Base-by-base conservation (phyloP, 2,888 invertebrate species). In the Actias luna region DNA sequence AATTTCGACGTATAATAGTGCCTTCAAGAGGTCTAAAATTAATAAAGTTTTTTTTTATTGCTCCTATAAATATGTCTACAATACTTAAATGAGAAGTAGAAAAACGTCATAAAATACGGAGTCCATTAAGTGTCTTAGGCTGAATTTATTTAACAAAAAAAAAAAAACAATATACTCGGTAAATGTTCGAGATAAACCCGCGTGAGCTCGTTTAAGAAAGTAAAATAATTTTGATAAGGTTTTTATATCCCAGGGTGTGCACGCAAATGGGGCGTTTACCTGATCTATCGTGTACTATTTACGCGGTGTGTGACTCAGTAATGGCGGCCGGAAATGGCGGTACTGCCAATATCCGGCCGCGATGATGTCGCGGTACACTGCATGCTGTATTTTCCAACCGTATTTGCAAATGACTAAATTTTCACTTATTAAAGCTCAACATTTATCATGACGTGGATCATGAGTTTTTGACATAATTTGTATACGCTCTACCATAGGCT, bases 281-380 rank as follows among this genome's bases (percentile, higher is more conserved):
- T 25, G 14, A 22, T 25, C 16, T 57, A 52, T 35, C 10, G 31
- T 50, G 46, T 60, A 46, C 57, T 69, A 68, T 72, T 73, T 75
- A 75, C 68, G 67, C 14, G 27, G 52, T 73, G 75, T 72, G 70
- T 73, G 75, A 75, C 72, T 79, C 78, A 77, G 80, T 73, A 76
- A 79, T 75, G 78, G 77, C 76, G 69, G 72, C 63, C 88, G 89
- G 89, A 88, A 87, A 87, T 86, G 79, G 80, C 78, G 81, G 83
- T 79, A 77, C 74, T 76, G 74, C 78, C 88, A 88, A 89, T 89
- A 87, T 89, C 89, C 89, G 88, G 73, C 63, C 18, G 55, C 64
- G 65, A 67, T 67, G 65, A 35, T 61, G 59, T 63, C 22, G 52
- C 35, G n/a, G 61, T 58, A 42, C 62, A 55, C 36, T 63, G 62